Evolutionary conservation across 2,797 vertebrate species (phyloP).

Genomic region (Pagetopsis macropterus): DNA sequence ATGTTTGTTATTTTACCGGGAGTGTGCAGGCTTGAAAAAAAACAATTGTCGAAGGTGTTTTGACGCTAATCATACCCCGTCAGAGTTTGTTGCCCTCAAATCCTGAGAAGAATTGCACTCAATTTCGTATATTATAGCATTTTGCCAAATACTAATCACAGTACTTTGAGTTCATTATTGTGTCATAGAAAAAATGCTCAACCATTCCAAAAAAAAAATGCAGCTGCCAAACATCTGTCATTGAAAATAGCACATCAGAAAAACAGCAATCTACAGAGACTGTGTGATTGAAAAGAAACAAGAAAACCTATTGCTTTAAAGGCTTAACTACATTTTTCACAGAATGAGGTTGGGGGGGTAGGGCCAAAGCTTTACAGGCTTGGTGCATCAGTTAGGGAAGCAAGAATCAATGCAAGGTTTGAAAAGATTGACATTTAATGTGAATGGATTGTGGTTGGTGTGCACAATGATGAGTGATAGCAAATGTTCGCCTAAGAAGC

Average conservation of each 20-base stretch:
- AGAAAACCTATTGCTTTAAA: not conserved
- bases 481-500: constrained; percentile 3
- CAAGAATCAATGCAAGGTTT: constrained; percentile 9
- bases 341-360: not conserved
- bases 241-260: not conserved
- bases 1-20: constrained; percentile 16
- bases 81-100: constrained; percentile 15
- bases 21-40: constrained; percentile 5
- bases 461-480: constrained; percentile 9
- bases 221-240: not conserved
- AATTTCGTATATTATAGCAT: constrained; percentile 26
- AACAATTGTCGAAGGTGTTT: constrained; percentile 26
- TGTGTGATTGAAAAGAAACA: not conserved
- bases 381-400: not conserved
- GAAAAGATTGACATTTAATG: constrained; percentile 17
- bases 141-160: constrained; percentile 4
- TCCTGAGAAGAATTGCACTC: constrained; percentile 1
- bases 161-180: constrained; percentile 8
- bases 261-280: not conserved
- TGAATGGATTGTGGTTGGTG: constrained; percentile 6
- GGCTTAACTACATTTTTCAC: constrained; percentile 3
- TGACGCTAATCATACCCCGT: constrained; percentile 3
- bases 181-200: not conserved
- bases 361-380: not conserved
- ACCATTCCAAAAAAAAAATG: too few relatives aligned